Evolutionary conservation across 2,113 vertebrate genomes (phyloP), one percentile per base, ranked within the genome.

Genomic region (Psittacus erithacus): DNA sequence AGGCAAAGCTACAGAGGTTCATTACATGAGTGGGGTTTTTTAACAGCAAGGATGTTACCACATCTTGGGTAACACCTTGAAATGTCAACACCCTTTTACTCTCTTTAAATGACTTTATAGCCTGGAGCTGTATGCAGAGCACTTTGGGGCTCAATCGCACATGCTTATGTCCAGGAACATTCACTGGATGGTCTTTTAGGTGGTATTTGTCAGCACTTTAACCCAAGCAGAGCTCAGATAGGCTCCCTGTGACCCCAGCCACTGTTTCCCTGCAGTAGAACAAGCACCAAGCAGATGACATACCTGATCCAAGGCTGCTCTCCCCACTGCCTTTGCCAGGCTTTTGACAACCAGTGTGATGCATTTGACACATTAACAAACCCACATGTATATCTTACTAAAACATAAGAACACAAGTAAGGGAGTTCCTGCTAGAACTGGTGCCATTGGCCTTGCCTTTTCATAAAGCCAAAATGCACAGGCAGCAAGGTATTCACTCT

Each of bases 391-490:
- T 39, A 14, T 84, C 96, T 93, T 88, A 94, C 64, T 96, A 94
- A 94, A 96, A 93, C 96, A 90, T 90, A 94, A 96, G 93, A 86
- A 59, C 25, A 65, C 35, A 19, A 60, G 38, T 7, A 44, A 79
- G 80, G 87, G 77, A 41, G 57, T 35, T n/a, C 31, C 16, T 3
- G 64, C 82, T 53, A 31, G 38, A 74, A 70, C 23, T 10, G 86
- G 47, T 69, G 68, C 67, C 33, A 3, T 43, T 27, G 31, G 59
- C n/a, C 65, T 82, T 31, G 39, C 28, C 52, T 63, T 39, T 31
- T 15, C 75, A n/a, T 28, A 27, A 23, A 29, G 35, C 10, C 39
- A 38, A 14, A 52, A 52, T 55, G 50, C 35, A 6, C 47, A n/a
- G 59, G 81, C 83, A 89, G 79, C 2, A 4, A 77, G 67, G 35